Evolutionary conservation across 2,113 vertebrate genomes (phyloP).

Genomic region (Centropus bengalensis): DNA sequence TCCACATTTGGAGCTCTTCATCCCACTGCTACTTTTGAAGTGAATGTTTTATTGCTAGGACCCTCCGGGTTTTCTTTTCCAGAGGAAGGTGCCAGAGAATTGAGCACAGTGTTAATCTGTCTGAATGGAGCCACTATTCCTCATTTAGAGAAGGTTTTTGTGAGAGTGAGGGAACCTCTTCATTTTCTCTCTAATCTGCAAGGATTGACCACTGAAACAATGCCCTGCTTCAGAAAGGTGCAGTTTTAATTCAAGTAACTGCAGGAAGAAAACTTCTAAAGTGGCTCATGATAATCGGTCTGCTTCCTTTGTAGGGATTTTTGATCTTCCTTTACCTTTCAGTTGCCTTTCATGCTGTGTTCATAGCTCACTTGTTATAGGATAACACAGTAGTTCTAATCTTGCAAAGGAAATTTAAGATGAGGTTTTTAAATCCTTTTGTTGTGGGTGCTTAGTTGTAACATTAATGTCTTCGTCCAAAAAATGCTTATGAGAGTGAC

Average conservation of each 20-base stretch:
- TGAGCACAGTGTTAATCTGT: neutral
- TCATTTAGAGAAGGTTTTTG: neutral
- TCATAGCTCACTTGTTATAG: neutral
- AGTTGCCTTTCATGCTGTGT: neutral
- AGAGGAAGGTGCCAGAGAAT: neutral
- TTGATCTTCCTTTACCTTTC: neutral
- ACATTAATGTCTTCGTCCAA: neutral
- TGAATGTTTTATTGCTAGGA: neutral
- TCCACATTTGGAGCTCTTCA: neutral
- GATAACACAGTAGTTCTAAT: neutral
- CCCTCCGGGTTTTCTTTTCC: neutral
- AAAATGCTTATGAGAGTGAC: neutral
- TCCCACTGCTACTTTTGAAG: neutral
- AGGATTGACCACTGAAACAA: neutral
- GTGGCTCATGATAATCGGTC: neutral
- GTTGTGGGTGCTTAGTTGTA: neutral
- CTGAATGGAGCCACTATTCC: neutral
- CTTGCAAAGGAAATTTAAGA: neutral
- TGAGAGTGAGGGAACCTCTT: neutral
- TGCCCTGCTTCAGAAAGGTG: neutral
- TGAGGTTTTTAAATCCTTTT: neutral
- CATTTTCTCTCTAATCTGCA: neutral
- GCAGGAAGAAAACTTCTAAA: neutral
- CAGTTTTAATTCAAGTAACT: neutral
- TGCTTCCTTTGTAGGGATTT: neutral